Conservation (phyloP, 2,113 vertebrate species). For the Copsychus sechellarum region DNA sequence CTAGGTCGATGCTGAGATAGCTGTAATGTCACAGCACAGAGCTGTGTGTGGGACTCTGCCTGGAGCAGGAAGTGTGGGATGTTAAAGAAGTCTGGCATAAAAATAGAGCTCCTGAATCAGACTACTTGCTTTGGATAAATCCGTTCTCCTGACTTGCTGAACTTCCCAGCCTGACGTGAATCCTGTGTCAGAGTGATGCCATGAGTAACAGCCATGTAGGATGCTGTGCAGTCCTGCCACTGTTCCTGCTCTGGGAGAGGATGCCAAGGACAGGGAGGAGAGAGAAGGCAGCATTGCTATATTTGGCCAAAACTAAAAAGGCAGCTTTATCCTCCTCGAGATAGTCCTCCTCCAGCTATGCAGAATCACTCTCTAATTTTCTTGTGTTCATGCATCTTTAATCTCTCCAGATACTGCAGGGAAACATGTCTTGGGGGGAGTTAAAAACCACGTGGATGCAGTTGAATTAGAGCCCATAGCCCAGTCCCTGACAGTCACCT, state of each 20-base stretch:
- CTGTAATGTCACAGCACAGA: background rate
- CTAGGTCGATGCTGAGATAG: background rate
- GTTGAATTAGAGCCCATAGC: slow-evolving; percentile 75
- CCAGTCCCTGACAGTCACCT: slow-evolving; percentile 74
- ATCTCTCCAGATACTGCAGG: slow-evolving; percentile 79
- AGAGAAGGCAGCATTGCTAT: slow-evolving; percentile 37
- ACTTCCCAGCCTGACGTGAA: background rate
- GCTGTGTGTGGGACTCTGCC: background rate
- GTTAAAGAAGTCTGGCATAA: background rate
- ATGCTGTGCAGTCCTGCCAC: background rate
- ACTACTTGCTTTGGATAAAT: background rate
- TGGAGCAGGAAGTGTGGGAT: background rate
- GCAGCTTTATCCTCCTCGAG: slow-evolving; percentile 46
- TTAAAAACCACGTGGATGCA: slow-evolving; percentile 75
- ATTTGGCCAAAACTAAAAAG: slow-evolving; percentile 54
- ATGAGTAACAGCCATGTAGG: background rate
- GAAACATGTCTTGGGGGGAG: slow-evolving; percentile 74
- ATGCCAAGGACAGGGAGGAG: slow-evolving; percentile 24
- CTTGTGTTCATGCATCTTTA: slow-evolving; percentile 79
- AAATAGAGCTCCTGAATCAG: background rate
- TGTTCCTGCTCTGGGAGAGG: background rate
- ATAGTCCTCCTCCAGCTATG: slow-evolving; percentile 66
- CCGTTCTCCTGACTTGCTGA: background rate
- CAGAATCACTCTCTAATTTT: slow-evolving; percentile 77
- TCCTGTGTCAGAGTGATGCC: background rate